Base-by-base conservation (phyloP, 2,113 vertebrate genomes). In the Poeciliopsis turrubarensis region DNA sequence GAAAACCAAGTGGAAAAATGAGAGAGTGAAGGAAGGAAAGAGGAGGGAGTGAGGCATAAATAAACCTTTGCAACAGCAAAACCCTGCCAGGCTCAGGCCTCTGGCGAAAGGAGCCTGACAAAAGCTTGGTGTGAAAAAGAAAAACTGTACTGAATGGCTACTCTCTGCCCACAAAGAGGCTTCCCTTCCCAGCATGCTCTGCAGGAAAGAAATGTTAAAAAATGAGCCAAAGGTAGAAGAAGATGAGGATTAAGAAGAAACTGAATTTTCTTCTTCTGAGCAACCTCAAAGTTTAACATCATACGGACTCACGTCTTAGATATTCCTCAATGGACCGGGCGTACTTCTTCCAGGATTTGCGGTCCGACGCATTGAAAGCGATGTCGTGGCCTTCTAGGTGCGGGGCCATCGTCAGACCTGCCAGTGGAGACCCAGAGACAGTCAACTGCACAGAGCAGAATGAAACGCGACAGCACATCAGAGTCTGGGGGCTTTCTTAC, bases 371-470 rank as follows among this genome's bases (percentile, higher is more conserved):
- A 0, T 96, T 98, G 87, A 99, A 98, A 85, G 90, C 89, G 65
- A 98, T 96, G 73, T 95, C 95, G 70, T 97, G 95, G 69, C 95
- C 96, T 30, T 93, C 92, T 81, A 96, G 83, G 75, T 96, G 94
- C 0, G 98, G 98, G 72, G 95, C 95, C 93, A 99, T 98, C 91
- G 96, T 98, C 92, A 99, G 95, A 92, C 98, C 97, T 99, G 95
- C 81, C 87, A 91, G 91, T 70, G 79, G 85, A 93, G 85, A 93
- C 69, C 60, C 78, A 91, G 39, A 88, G 91, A 92, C 91, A 91
- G 87, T 92, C 87, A 93, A 92, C 92, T 91, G 91, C 90, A 89
- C 88, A 51, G 75, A 88, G 68, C 63, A 47, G 77, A 74, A 71
- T 81, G 86, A 67, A 70, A 69, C 78, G 78, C 82, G 78, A 71